Conservation (phyloP, 2,888 invertebrate species). For the Phyto melanocephala region DNA sequence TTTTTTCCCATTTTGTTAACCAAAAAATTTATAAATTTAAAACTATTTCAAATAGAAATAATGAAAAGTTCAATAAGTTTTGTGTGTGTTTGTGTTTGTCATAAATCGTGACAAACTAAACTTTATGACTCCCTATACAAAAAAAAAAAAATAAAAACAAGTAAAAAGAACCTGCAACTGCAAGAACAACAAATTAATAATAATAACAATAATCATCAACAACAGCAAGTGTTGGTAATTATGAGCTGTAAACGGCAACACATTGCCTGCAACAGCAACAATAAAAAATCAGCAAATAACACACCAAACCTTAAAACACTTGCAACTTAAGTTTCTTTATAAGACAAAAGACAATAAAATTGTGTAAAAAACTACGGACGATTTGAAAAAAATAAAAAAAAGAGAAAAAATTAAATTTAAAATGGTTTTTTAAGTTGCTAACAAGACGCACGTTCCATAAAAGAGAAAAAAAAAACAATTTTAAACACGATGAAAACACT, state of each 20-base stretch:
- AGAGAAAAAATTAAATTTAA: slow-evolving; percentile 34
- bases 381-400: neutral
- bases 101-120: slow-evolving; percentile 54
- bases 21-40: neutral
- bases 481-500: slow-evolving; percentile 62
- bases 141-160: neutral
- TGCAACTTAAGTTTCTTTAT: slow-evolving; percentile 24
- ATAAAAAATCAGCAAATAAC: slow-evolving; percentile 18
- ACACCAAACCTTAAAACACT: slow-evolving; percentile 40
- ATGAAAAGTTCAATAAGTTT: slow-evolving; percentile 34
- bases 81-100: slow-evolving; percentile 4
- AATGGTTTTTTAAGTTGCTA: slow-evolving; percentile 63
- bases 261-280: slow-evolving; percentile 42
- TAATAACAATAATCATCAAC: slow-evolving; percentile 51
- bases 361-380: slow-evolving; percentile 20
- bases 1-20: neutral
- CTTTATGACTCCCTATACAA: slow-evolving; percentile 31
- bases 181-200: slow-evolving; percentile 43
- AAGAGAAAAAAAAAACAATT: slow-evolving; percentile 29
- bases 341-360: slow-evolving; percentile 8
- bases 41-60: neutral
- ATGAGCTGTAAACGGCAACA: slow-evolving; percentile 66
- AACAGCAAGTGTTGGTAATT: slow-evolving; percentile 65
- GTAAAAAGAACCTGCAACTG: slow-evolving; percentile 35
- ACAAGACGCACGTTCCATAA: slow-evolving; percentile 68